Conservation (phyloP, 2,113 vertebrate genomes). For the Prionailurus bengalensis region DNA sequence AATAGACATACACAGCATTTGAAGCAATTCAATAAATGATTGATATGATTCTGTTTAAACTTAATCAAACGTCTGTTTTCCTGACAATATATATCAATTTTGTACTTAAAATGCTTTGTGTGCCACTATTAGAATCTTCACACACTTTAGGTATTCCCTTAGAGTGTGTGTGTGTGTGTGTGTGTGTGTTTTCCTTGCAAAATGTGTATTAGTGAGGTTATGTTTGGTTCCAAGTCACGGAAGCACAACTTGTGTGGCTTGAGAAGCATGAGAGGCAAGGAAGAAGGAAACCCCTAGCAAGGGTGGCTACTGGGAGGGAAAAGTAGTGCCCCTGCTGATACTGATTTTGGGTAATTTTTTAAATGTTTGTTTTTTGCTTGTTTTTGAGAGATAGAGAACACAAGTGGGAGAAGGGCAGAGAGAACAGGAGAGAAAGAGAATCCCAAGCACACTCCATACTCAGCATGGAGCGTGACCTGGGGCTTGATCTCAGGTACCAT, state of each 20-base stretch:
- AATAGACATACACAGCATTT: neutral
- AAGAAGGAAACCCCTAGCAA: neutral
- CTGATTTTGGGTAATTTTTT: neutral
- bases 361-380: too few relatives aligned
- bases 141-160: neutral
- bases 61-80: neutral
- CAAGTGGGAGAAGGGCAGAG: too few relatives aligned
- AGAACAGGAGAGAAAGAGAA: too few relatives aligned
- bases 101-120: neutral
- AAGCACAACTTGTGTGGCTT: neutral
- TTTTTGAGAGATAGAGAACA: too few relatives aligned
- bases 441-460: too few relatives aligned
- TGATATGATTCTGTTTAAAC: constrained; percentile 6
- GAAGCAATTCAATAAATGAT: neutral
- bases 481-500: too few relatives aligned
- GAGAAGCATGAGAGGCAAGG: neutral
- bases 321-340: neutral
- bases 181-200: neutral
- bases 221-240: neutral
- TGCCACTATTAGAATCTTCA: neutral
- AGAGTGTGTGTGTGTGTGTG: neutral
- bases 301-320: neutral
- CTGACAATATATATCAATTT: neutral
- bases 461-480: too few relatives aligned
- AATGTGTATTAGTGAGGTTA: neutral